These are phyloP conservation scores for Trematomus bernacchii DNA, from an alignment of 2,797 vertebrate genomes.

Conservation along the genomic window DNA sequence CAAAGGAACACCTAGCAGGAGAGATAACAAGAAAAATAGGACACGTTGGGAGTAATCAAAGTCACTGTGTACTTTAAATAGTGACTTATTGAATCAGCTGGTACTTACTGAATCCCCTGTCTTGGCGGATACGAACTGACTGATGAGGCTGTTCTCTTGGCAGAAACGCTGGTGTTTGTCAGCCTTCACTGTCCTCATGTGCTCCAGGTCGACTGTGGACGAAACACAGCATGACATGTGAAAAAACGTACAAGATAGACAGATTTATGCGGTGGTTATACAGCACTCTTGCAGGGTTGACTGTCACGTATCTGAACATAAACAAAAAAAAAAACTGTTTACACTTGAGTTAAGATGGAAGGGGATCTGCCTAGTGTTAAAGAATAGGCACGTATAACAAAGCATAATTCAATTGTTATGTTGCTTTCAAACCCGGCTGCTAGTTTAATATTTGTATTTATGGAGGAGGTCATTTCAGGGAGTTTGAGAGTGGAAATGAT, in stretches of 20 bases:
- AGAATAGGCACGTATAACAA: conserved; percentile 48
- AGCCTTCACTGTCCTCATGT: conserved; percentile 96
- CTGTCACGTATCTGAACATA: conserved; percentile 65
- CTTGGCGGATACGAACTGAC: conserved; percentile 98
- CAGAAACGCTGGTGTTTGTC: conserved; percentile 97
- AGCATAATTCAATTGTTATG: conserved; percentile 66
- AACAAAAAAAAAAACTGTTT: conserved; percentile 78
- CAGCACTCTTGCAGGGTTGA: conserved; percentile 60
- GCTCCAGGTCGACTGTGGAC: conserved; percentile 96
- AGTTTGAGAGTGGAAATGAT: conserved; percentile 52
- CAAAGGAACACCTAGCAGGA: conserved; percentile 93
- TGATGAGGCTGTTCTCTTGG: conserved; percentile 95
- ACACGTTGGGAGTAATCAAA: not conserved
- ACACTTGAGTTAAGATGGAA: conserved; percentile 65
- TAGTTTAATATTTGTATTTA: conserved; percentile 21
- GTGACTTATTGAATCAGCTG: conserved; percentile 4
- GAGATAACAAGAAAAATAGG: conserved; percentile 2
- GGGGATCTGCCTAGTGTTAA: conserved; percentile 63
- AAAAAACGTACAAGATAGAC: conserved; percentile 59
- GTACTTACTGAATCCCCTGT: conserved; percentile 96
- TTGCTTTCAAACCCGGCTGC: conserved; percentile 48
- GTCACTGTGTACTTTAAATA: not conserved
- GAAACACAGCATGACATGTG: conserved; percentile 53
- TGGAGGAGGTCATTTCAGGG: conserved; percentile 17
- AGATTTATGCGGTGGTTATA: conserved; percentile 62